Evolutionary conservation across 2,113 vertebrate species (phyloP).

Genomic region (Phalacrocorax carbo): DNA sequence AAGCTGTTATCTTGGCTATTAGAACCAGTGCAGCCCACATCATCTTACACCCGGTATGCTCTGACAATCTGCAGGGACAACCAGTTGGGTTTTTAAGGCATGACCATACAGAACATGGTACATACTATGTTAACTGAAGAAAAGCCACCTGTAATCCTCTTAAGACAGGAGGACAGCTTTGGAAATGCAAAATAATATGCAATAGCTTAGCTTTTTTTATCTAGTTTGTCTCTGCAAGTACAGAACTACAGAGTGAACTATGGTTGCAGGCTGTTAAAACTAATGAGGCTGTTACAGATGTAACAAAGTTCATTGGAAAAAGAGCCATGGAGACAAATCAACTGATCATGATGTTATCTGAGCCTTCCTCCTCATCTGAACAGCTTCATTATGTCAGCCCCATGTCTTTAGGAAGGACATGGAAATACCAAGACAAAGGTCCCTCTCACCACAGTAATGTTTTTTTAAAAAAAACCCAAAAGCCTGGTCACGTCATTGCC

Average conservation of each 20-base stretch:
- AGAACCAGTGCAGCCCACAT: not conserved
- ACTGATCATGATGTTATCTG: not conserved
- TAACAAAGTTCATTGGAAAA: not conserved
- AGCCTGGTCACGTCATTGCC: not conserved
- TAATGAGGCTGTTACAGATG: accelerated
- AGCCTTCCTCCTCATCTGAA: not conserved
- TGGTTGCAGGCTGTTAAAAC: not conserved
- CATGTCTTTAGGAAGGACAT: not conserved
- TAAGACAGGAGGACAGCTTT: not conserved
- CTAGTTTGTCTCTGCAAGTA: not conserved
- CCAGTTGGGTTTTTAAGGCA: not conserved
- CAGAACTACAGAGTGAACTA: not conserved
- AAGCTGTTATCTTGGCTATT: not conserved
- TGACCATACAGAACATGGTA: not conserved
- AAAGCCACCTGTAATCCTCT: not conserved
- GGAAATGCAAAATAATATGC: not conserved
- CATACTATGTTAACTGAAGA: accelerated
- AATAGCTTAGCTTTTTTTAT: not conserved
- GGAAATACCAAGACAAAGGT: not conserved
- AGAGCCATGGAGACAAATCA: not conserved
- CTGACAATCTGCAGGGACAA: not conserved
- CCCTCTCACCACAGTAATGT: not conserved
- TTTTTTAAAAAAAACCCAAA: not conserved
- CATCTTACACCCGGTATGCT: not conserved
- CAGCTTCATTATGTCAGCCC: not conserved